phyloP scores from a whole-genome alignment of 2,888 invertebrate genomes.

The Latrodectus elegans region DNA sequence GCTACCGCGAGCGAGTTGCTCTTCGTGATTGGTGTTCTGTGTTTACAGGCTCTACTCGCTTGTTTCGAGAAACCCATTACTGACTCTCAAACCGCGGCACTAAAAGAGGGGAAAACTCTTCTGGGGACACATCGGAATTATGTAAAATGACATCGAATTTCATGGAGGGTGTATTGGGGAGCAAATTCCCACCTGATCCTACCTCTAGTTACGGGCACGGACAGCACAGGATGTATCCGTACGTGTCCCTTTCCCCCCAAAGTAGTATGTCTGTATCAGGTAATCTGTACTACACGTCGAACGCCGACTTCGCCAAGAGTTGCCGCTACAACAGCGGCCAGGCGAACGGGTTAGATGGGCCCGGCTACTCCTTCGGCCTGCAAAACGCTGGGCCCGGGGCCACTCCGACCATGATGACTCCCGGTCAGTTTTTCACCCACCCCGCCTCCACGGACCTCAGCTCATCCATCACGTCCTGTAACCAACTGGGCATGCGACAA shows the following conservation, averaged over 20 bases:
- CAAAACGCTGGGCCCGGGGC: slow-evolving; percentile 68
- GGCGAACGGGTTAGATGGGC: slow-evolving; percentile 73
- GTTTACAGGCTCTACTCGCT: slow-evolving; percentile 69
- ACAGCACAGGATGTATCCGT: slow-evolving; percentile 90
- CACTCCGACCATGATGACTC: slow-evolving; percentile 80
- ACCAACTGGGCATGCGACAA: slow-evolving; percentile 83
- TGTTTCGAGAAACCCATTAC: slow-evolving; percentile 69
- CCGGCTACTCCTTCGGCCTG: slow-evolving; percentile 71
- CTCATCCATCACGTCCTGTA: slow-evolving; percentile 82
- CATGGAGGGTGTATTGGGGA: slow-evolving; percentile 95
- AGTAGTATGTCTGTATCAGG: slow-evolving; percentile 81
- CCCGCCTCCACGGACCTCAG: slow-evolving; percentile 76
- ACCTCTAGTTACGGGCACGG: slow-evolving; percentile 75
- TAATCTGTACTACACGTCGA: slow-evolving; percentile 77
- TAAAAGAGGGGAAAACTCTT: slow-evolving; percentile 1
- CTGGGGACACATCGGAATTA: slow-evolving; percentile 59
- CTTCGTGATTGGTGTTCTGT: slow-evolving; percentile 70
- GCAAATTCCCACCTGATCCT: slow-evolving; percentile 87
- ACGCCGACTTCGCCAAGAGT: slow-evolving; percentile 84
- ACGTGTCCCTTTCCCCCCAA: slow-evolving; percentile 85
- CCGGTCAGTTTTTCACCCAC: slow-evolving; percentile 93
- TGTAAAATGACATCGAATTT: slow-evolving; percentile 94
- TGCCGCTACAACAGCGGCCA: slow-evolving; percentile 81
- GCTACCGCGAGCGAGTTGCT: slow-evolving; percentile 66
- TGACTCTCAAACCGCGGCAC: slow-evolving; percentile 68